A percentile compares a stretch with the other conserved stretches of the same genome.
Evolutionary conservation across 2,113 vertebrate species (phyloP).

Genomic region (Neopipo cinnamomea): DNA sequence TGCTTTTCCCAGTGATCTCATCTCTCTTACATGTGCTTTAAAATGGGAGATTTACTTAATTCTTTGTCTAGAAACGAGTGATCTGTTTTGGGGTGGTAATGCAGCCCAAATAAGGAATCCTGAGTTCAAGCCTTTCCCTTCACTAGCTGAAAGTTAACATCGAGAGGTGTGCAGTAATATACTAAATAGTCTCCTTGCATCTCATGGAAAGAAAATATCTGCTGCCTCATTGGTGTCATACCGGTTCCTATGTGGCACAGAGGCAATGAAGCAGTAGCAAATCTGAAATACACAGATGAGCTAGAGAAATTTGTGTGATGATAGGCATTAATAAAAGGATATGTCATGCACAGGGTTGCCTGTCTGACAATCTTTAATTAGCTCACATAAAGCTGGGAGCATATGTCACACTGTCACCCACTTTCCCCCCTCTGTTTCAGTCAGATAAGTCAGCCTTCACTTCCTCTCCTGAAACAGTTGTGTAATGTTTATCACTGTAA

Average conservation of each 20-base stretch:
- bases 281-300: neutral
- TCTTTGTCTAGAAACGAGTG: neutral
- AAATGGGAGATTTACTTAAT: neutral
- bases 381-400: neutral
- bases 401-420: neutral
- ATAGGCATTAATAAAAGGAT: neutral
- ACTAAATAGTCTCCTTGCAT: neutral
- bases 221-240: neutral
- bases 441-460: neutral
- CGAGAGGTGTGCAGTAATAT: neutral
- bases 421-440: neutral
- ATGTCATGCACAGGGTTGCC: neutral
- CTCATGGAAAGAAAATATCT: neutral
- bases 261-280: neutral
- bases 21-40: neutral
- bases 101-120: neutral
- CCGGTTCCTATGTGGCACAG: rapidly evolving
- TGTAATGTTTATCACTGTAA: neutral
- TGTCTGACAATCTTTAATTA: neutral
- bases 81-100: neutral
- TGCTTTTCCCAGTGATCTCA: neutral
- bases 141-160: neutral
- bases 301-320: neutral
- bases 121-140: neutral
- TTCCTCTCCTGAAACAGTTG: neutral